phyloP scores from a whole-genome alignment of 2,113 vertebrate genomes.

The Pseudolaguvia tuberculata region DNA sequence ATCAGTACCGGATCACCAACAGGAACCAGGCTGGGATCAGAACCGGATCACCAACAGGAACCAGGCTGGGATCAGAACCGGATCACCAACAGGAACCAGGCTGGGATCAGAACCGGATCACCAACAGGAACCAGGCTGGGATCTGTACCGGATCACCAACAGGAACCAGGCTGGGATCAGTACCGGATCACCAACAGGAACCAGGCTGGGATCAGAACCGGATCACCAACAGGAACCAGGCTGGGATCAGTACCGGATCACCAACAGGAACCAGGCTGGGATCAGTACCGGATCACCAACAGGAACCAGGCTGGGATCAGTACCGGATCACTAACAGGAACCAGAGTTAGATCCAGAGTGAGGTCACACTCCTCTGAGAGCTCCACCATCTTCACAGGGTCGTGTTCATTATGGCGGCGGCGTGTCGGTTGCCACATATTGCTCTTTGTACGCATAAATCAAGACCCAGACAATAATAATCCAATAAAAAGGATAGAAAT shows the following conservation, averaged over 20 bases:
- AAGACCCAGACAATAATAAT: neutral
- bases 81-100: neutral
- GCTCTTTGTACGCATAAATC: constrained; percentile 2
- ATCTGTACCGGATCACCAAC: neutral
- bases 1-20: too few species aligned
- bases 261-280: neutral
- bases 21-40: neutral
- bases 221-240: neutral
- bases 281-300: neutral
- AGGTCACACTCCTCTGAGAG: neutral
- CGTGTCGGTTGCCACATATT: constrained; percentile 7
- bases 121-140: neutral
- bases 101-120: neutral
- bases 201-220: too few species aligned
- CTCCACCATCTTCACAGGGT: neutral
- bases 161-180: neutral
- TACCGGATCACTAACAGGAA: neutral
- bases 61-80: neutral
- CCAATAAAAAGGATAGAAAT: neutral
- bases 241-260: neutral
- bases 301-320: neutral
- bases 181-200: neutral
- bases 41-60: neutral
- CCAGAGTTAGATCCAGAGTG: neutral
- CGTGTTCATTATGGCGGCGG: too few species aligned